Conservation (phyloP, 2,113 vertebrate genomes). For the Cyprinus carpio region DNA sequence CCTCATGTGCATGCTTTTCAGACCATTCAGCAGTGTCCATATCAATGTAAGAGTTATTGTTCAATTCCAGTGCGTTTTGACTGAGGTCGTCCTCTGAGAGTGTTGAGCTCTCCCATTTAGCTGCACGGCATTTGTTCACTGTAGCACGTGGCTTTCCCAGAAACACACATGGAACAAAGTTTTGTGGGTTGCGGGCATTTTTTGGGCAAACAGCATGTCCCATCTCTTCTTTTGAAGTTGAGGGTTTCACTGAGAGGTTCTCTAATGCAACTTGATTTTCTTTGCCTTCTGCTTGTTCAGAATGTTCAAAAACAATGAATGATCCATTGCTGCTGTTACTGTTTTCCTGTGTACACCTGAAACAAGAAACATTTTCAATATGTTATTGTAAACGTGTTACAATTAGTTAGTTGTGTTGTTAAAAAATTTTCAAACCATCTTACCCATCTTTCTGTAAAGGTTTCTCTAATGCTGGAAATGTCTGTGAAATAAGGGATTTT, state of each 20-base stretch:
- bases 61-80: conserved; percentile 64
- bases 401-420: background rate
- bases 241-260: background rate
- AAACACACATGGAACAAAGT: conserved; percentile 77
- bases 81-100: conserved; percentile 62
- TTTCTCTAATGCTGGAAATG: conserved; percentile 66
- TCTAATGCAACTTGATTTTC: conserved; percentile 44
- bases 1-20: conserved; percentile 67
- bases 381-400: background rate
- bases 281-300: conserved; percentile 58
- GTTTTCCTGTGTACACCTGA: conserved; percentile 64
- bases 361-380: background rate
- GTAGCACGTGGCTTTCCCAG: conserved; percentile 60
- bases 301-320: conserved; percentile 86
- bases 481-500: conserved; percentile 48
- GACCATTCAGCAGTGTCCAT: conserved; percentile 60
- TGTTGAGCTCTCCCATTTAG: conserved; percentile 61
- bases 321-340: conserved; percentile 68
- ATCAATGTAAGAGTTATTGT: conserved; percentile 67
- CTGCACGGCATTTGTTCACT: conserved; percentile 64
- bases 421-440: background rate
- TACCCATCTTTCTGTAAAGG: conserved; percentile 64
- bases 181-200: conserved; percentile 61
- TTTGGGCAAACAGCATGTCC: conserved; percentile 65
- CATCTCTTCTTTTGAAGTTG: conserved; percentile 53